Percentiles rank a stretch among this genome's conserved stretches.
Conservation (phyloP, 1,140 invertebrate genomes). For the Idris sp. region DNA sequence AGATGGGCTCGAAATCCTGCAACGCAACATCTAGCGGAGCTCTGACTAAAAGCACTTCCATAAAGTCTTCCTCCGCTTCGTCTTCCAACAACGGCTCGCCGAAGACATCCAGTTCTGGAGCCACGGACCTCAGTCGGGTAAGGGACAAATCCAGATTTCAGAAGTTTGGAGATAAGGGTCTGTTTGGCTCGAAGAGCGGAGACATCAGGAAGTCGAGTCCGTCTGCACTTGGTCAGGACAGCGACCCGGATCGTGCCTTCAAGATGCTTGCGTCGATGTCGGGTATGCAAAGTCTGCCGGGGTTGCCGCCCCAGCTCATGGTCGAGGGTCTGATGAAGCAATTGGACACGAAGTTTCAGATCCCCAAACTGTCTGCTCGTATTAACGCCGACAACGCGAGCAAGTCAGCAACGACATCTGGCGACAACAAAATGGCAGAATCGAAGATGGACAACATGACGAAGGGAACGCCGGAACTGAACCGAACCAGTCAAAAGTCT, state of each 20-base stretch:
- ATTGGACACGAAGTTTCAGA: slow-evolving; percentile 90
- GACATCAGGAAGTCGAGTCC: slow-evolving; percentile 83
- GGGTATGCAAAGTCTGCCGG: slow-evolving; percentile 76
- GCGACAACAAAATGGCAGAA: slow-evolving; percentile 8
- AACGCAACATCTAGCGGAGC: slow-evolving; percentile 60
- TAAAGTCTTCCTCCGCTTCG: slow-evolving; percentile 71
- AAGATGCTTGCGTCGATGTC: slow-evolving; percentile 79
- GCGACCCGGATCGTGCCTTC: slow-evolving; percentile 80
- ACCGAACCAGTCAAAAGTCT: no score
- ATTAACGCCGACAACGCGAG: slow-evolving; percentile 67
- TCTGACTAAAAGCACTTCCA: slow-evolving; percentile 65
- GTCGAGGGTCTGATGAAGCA: slow-evolving; percentile 88
- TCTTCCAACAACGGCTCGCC: slow-evolving; percentile 70
- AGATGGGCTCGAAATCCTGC: slow-evolving; percentile 74
- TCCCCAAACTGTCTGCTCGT: slow-evolving; percentile 86
- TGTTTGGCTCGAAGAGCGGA: slow-evolving; percentile 80
- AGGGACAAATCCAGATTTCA: slow-evolving; percentile 79
- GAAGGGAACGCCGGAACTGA: no score
- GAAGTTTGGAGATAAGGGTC: slow-evolving; percentile 81
- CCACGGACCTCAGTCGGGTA: slow-evolving; percentile 80
- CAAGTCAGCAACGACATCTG: slow-evolving; percentile 20
- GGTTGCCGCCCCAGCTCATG: slow-evolving; percentile 75
- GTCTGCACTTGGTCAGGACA: slow-evolving; percentile 80
- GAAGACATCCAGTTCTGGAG: slow-evolving; percentile 73
- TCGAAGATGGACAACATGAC: slow-evolving; percentile 15